A percentile compares a stretch with the other conserved stretches of the same genome.
phyloP scores from a whole-genome alignment of 2,888 invertebrate genomes.

The Scaptomyza cyrtandrae region DNA sequence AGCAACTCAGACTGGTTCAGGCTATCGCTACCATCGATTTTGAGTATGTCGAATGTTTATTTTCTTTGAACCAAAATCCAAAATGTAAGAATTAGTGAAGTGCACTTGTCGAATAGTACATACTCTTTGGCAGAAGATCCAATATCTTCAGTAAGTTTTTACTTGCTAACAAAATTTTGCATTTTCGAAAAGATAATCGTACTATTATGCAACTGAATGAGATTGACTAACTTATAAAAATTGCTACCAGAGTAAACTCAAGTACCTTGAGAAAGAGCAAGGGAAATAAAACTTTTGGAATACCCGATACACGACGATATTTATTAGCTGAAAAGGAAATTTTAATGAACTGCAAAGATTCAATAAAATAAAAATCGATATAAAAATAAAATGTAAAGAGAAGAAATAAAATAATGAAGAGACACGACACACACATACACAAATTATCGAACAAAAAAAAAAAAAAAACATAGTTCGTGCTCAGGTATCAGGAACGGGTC shows the following conservation, averaged over 20 bases:
- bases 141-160: background rate
- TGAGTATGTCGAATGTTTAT: constrained; percentile 71
- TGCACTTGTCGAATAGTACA: constrained; percentile 20
- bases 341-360: constrained; percentile 81
- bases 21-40: constrained; percentile 72
- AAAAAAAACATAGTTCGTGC: constrained; percentile 55
- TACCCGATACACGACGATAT: constrained; percentile 72
- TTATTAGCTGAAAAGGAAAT: constrained; percentile 83
- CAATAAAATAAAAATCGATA: constrained; percentile 69
- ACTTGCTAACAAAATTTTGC: background rate
- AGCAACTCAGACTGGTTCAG: constrained; percentile 56
- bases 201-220: background rate
- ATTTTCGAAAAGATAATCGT: background rate
- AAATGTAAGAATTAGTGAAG: background rate
- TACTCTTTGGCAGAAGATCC: constrained; percentile 19
- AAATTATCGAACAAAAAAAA: constrained; percentile 61
- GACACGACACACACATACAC: background rate
- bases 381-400: constrained; percentile 54
- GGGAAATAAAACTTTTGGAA: constrained; percentile 34
- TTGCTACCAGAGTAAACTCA: too few species aligned
- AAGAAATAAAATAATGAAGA: constrained; percentile 66
- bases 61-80: constrained; percentile 28
- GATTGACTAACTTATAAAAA: background rate
- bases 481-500: constrained; percentile 35
- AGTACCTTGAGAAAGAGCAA: background rate